Conservation (phyloP, 2,113 vertebrate genomes). For the Eptesicus fuscus region DNA sequence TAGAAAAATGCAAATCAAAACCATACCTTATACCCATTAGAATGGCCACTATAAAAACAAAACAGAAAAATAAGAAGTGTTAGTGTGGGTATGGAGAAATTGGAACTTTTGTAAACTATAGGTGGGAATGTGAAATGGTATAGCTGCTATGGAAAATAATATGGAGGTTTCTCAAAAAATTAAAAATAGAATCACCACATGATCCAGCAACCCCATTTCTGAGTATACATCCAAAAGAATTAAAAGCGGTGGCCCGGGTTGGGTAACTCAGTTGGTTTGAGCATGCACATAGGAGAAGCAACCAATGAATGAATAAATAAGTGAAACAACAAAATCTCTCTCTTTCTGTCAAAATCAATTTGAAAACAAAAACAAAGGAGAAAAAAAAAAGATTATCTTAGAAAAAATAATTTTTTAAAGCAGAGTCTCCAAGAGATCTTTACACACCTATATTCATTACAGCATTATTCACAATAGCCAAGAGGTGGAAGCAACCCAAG, state of each 20-base stretch:
- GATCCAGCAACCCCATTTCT: background rate
- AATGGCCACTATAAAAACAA: background rate
- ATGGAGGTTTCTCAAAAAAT: background rate
- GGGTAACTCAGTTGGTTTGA: too few species aligned
- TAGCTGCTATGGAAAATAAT: background rate
- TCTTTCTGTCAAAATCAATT: too few species aligned
- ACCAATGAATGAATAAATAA: too few species aligned
- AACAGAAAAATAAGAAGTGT: background rate
- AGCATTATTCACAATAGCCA: background rate
- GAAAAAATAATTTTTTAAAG: too few species aligned
- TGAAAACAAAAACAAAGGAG: too few species aligned
- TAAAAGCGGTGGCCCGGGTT: background rate
- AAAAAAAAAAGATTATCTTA: too few species aligned
- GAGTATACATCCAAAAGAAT: background rate
- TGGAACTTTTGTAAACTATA: background rate
- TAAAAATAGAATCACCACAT: background rate
- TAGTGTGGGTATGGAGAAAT: background rate
- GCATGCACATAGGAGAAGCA: too few species aligned
- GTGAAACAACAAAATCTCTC: too few species aligned
- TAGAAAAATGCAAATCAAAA: background rate
- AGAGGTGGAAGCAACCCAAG: background rate
- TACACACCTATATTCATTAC: background rate
- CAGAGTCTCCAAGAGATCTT: background rate
- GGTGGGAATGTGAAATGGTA: background rate
- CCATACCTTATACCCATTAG: background rate